These are phyloP conservation scores for Phalacrocorax carbo DNA, from an alignment of 2,113 vertebrate species.

Conservation along the genomic window DNA sequence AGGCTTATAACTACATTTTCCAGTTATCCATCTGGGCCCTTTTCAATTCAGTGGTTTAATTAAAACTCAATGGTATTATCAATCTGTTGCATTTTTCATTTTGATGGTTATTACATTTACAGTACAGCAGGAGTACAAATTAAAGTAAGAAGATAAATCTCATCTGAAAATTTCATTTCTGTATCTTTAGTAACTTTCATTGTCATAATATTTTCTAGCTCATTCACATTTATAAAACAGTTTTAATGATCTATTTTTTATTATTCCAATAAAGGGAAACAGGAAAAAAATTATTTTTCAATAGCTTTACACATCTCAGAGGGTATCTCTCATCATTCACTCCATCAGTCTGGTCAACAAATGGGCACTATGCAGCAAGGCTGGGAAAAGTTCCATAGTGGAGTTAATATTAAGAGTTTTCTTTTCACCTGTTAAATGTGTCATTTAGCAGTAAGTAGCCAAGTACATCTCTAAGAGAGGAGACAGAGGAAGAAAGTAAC, in stretches of 20 bases:
- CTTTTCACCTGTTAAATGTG: background rate
- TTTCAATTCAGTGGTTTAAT: slow-evolving; percentile 85
- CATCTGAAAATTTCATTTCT: slow-evolving; percentile 74
- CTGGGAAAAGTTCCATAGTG: background rate
- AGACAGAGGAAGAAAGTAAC: background rate
- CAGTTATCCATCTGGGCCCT: slow-evolving; percentile 82
- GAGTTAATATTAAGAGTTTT: background rate
- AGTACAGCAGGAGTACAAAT: slow-evolving; percentile 81
- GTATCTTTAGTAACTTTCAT: slow-evolving; percentile 71
- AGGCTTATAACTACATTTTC: slow-evolving; percentile 80
- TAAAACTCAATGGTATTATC: slow-evolving; percentile 85
- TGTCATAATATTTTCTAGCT: slow-evolving; percentile 73
- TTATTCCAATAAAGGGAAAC: slow-evolving; percentile 55
- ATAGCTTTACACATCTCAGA: slow-evolving; percentile 14
- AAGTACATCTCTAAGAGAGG: background rate
- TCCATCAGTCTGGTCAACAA: slow-evolving; percentile 34
- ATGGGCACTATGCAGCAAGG: slow-evolving; percentile 35
- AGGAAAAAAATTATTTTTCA: slow-evolving; percentile 35
- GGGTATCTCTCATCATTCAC: slow-evolving; percentile 14
- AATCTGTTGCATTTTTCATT: slow-evolving; percentile 86
- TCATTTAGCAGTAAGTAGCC: background rate
- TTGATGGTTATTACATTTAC: slow-evolving; percentile 83
- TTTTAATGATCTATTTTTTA: slow-evolving; percentile 69
- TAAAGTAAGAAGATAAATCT: slow-evolving; percentile 79
- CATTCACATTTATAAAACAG: slow-evolving; percentile 68